A percentile compares a stretch with the other conserved stretches of the same genome.
Conservation (phyloP, 37 sponge, comb jelly and placozoan species). For the Beroe forskalii region DNA sequence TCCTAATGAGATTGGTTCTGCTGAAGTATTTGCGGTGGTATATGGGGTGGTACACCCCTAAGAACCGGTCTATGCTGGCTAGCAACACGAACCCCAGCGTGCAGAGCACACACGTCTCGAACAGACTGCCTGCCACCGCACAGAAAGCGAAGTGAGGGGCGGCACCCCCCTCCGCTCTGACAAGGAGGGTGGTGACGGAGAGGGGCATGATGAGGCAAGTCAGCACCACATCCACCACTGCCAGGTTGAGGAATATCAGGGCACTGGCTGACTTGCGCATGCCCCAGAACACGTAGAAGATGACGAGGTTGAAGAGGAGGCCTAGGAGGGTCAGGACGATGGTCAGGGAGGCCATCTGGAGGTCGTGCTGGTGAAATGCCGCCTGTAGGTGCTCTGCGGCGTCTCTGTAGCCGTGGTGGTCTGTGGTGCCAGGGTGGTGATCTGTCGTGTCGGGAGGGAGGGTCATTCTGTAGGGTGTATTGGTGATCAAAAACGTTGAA, state of each 20-base stretch:
- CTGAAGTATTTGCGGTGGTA: conserved; percentile 46
- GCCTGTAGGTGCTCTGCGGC: background rate
- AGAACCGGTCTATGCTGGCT: conserved; percentile 55
- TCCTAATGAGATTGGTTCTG: conserved; percentile 47
- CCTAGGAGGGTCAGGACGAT: conserved; percentile 28
- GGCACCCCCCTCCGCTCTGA: background rate
- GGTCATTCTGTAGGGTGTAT: background rate
- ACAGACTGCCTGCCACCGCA: conserved; percentile 31
- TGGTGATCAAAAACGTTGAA: background rate
- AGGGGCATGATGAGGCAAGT: conserved; percentile 33
- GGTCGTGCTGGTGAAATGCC: background rate
- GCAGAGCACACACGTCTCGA: conserved; percentile 32
- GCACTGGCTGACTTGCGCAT: conserved; percentile 51
- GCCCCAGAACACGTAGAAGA: conserved; percentile 65
- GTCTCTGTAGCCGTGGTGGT: background rate
- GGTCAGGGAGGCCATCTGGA: conserved; percentile 40
- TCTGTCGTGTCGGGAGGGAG: background rate
- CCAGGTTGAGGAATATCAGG: conserved; percentile 56
- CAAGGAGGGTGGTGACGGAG: conserved; percentile 40
- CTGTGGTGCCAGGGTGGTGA: too few relatives aligned
- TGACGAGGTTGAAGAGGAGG: conserved; percentile 23
- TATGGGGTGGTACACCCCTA: conserved; percentile 51
- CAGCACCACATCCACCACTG: conserved; percentile 44
- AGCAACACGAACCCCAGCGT: conserved; percentile 41
- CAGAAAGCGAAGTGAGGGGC: conserved; percentile 20